Base-by-base conservation (phyloP, 2,113 vertebrate genomes). In the Neofelis nebulosa region DNA sequence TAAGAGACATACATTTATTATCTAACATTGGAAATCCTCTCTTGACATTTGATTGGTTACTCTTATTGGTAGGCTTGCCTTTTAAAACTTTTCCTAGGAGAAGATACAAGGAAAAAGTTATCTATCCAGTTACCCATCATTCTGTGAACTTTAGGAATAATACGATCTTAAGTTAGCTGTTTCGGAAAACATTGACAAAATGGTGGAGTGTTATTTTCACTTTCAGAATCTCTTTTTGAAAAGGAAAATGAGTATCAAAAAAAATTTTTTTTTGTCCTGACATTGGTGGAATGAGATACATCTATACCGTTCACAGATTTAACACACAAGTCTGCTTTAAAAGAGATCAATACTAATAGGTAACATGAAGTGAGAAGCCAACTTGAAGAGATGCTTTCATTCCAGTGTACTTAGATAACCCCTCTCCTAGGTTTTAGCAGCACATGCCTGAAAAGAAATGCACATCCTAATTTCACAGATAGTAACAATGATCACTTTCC, bases 71-170 rank as follows among this genome's bases (percentile, higher is more conserved):
- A 89, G 33, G 36, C 66, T 87, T 97, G 73, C 23, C 63, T 96
- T 95, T 97, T 94, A 45, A 78, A 95, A 89, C 55, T 87, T 85
- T 96, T 93, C 66, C 65, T 85, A 85, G 27, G 80, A 88, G 23
- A 90, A 98, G 88, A 50, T 74, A 73, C 0, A 83, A 89, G 66
- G 69, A 89, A 89, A 89, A 85, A 83, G 15, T 33, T 33, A 78
- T n/a, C 45, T 48, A 33, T 57, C 12, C 36, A 87, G 73, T 79
- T 45, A 95, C 12, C 23, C 25, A 78, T 45, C 19, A 63, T 33
- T 96, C 65, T 84, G 57, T 92, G 15, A 96, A 88, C 31, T 63
- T 78, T 74, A 81, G 83, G 50, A 94, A 81, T 55, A 94, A 87
- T 14, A 69, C 1, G 7, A 11, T 94, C 55, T 91, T 94, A 55